Conservation (phyloP, 2,888 invertebrate genomes). For the Drosophila picticornis region DNA sequence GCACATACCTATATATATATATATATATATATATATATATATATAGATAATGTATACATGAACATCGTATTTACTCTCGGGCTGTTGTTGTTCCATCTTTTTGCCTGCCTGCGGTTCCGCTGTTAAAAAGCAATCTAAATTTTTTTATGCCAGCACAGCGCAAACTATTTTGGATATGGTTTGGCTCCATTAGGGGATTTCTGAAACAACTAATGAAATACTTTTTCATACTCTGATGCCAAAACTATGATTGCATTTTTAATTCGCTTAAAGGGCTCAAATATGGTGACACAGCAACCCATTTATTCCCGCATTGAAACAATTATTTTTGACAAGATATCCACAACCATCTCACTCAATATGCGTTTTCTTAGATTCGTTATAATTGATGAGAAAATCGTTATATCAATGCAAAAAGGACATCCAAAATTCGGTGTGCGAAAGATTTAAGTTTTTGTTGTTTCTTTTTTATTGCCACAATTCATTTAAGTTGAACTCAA, state of each 20-base stretch:
- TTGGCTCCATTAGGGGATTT: neutral
- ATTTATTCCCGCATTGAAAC: neutral
- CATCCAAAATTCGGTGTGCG: neutral
- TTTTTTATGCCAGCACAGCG: constrained; percentile 47
- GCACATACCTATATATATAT: neutral
- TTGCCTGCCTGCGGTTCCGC: constrained; percentile 33
- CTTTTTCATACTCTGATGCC: too few species aligned
- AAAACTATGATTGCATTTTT: neutral
- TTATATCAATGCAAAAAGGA: neutral
- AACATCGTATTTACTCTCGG: constrained; percentile 23
- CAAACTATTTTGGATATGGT: neutral
- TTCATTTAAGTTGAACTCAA: neutral
- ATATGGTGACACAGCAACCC: too few species aligned
- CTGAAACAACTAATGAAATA: neutral
- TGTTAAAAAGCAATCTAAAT: constrained; percentile 58
- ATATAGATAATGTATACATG: too few species aligned
- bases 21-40: neutral
- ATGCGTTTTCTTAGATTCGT: neutral
- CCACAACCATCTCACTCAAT: neutral
- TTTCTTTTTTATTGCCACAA: neutral
- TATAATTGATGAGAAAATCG: neutral
- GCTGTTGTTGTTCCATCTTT: constrained; percentile 27
- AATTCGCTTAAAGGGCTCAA: neutral
- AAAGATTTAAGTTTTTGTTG: neutral
- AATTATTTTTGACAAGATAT: neutral